These are phyloP conservation scores for Notodonta dromedarius DNA, from an alignment of 2,888 invertebrate genomes.

Conservation along the genomic window DNA sequence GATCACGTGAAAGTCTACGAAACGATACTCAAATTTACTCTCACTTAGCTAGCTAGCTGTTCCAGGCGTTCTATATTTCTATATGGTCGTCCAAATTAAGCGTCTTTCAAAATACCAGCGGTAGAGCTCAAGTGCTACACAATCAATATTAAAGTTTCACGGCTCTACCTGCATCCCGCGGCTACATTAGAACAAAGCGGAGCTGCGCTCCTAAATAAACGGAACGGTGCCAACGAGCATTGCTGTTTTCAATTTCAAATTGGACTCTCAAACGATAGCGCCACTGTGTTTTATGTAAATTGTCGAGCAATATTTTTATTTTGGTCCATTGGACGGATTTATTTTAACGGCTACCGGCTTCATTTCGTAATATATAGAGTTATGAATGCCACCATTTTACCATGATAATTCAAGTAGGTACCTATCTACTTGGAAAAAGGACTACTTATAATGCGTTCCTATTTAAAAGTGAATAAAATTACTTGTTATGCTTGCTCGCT, in stretches of 20 bases:
- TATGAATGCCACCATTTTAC: not conserved
- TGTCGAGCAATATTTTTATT: conserved; percentile 57
- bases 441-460: no score
- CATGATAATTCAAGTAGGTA: not conserved
- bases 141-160: conserved; percentile 64
- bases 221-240: conserved; percentile 52
- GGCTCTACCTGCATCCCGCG: conserved; percentile 50
- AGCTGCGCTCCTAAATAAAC: conserved; percentile 60
- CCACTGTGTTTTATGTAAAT: conserved; percentile 67
- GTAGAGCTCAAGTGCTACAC: conserved; percentile 31
- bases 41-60: no score
- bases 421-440: no score
- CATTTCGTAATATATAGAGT: not conserved
- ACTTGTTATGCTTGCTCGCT: no score
- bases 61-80: no score
- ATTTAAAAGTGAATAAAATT: no score
- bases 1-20: no score
- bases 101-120: not conserved
- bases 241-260: conserved; percentile 79
- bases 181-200: conserved; percentile 65
- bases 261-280: conserved; percentile 68
- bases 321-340: conserved; percentile 47
- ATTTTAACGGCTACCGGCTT: not conserved
- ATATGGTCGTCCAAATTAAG: no score
- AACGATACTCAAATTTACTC: no score